These are phyloP conservation scores for Lasioglossum vierecki DNA, from an alignment of 2,888 invertebrate genomes.

Conservation along the genomic window DNA sequence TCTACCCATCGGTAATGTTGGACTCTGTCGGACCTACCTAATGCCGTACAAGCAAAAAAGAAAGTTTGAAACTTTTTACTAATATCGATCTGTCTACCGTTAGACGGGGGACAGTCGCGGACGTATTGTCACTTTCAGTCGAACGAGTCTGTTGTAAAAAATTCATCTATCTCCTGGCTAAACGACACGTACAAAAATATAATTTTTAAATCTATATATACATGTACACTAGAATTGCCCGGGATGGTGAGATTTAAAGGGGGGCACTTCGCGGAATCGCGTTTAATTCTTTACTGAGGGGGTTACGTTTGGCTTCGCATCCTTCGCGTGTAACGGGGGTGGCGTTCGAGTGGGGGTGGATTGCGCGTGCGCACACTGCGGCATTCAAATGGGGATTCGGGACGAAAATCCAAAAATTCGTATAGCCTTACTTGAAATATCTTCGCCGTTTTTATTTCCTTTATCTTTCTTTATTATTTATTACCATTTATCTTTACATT, in stretches of 20 bases:
- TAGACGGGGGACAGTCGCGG: constrained; percentile 42
- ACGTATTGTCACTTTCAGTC: constrained; percentile 57
- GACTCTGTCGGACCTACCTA: constrained; percentile 70
- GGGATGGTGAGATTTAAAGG: constrained; percentile 50
- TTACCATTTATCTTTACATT: neutral
- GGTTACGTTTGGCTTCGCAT: constrained; percentile 71
- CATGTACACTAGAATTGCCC: constrained; percentile 60
- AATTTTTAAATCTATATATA: constrained; percentile 45
- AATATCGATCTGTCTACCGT: constrained; percentile 59
- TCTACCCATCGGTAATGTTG: constrained; percentile 82
- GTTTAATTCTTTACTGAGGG: constrained; percentile 74
- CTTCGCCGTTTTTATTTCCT: neutral
- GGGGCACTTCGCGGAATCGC: constrained; percentile 67
- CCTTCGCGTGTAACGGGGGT: constrained; percentile 51
- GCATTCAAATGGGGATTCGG: neutral
- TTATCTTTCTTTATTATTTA: too few species aligned
- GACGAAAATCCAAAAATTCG: neutral
- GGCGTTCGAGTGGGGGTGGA: constrained; percentile 21
- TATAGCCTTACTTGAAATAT: neutral
- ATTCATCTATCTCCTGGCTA: constrained; percentile 61
- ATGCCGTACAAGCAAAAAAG: constrained; percentile 64
- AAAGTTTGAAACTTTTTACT: constrained; percentile 58
- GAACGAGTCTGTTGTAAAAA: constrained; percentile 59
- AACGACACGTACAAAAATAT: constrained; percentile 70
- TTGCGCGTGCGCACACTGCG: constrained; percentile 63